Evolutionary conservation across 1,140 invertebrate genomes (phyloP), one percentile per base, ranked within the genome.

Genomic region (Carcinoscorpius rotundicauda): DNA sequence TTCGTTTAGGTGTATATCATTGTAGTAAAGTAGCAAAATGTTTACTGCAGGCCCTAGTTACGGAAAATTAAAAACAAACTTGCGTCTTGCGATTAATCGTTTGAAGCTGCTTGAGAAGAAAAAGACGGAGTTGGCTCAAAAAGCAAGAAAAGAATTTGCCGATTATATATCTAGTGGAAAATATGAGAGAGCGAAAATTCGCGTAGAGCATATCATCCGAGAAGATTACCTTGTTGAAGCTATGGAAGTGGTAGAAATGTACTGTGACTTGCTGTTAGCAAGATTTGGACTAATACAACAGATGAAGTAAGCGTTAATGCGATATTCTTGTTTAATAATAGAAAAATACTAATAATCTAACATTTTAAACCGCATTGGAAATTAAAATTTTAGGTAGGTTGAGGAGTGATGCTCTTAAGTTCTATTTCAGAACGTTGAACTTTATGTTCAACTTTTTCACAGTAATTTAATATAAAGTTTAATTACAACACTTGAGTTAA

Each of bases 201-300:
- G 95, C 53, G 97, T 99, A 0, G 97, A 99, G 77, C 91, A 98
- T 68, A 99, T 99, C 60, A 97, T 99, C 64, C 85, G 97, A 49
- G 97, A 99, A 81, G 97, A 99, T 80, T 99, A 99, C 77, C 83
- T 98, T 77, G 95, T 99, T 2, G 97, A 99, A 80, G 96, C 96
- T 0, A 96, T 98, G 88, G 97, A 99, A 83, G 82, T 99, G 59
- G 83, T 99, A 3, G 97, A 99, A 82, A 98, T 98, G 93, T 99
- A 96, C 75, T 98, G 96, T 80, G 97, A 99, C 81, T 78, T 99
- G 48, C 77, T 99, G n/a, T 78, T 99, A 11, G 95, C 97, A 4
- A 83, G 96, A 75, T 99, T 98, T 81, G 97, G 97, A 10, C 80
- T 99, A 3, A 87, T 99, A 61, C 91, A 97, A 70, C 94, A 98